phyloP scores from a whole-genome alignment of 2,113 vertebrate species.

The Peromyscus leucopus region DNA sequence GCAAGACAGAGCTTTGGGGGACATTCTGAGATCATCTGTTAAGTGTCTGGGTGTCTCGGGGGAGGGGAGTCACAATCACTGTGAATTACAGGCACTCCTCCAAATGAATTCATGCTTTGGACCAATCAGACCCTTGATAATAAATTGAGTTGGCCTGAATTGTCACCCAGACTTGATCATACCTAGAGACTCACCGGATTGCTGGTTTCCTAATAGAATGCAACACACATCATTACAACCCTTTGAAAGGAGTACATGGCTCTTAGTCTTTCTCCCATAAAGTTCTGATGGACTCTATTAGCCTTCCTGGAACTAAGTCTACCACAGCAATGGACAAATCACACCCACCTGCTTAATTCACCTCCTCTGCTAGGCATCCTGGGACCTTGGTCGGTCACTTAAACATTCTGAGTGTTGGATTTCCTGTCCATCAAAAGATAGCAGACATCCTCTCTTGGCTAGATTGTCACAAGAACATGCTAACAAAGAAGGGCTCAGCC shows the following conservation, averaged over 20 bases:
- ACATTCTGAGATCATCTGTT: neutral
- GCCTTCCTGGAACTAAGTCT: neutral
- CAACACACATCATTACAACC: neutral
- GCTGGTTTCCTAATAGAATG: slow-evolving; percentile 12
- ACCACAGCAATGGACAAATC: neutral
- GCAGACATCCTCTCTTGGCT: neutral
- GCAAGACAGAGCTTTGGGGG: neutral
- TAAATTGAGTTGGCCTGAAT: slow-evolving; percentile 21
- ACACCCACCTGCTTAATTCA: neutral
- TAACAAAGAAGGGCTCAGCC: neutral
- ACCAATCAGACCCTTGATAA: neutral
- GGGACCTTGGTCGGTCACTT: neutral
- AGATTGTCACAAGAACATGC: neutral
- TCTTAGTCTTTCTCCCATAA: slow-evolving; percentile 33
- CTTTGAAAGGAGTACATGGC: neutral
- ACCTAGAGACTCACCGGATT: neutral
- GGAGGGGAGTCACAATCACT: neutral
- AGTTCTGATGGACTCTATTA: neutral
- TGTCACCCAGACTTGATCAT: neutral
- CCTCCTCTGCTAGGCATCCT: neutral
- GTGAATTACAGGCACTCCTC: neutral
- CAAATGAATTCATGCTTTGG: neutral
- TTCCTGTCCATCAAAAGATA: neutral
- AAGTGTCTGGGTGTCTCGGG: neutral
- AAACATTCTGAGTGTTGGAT: neutral